phyloP scores from a whole-genome alignment of 1,140 invertebrate genomes.

The Hyles vespertilio region DNA sequence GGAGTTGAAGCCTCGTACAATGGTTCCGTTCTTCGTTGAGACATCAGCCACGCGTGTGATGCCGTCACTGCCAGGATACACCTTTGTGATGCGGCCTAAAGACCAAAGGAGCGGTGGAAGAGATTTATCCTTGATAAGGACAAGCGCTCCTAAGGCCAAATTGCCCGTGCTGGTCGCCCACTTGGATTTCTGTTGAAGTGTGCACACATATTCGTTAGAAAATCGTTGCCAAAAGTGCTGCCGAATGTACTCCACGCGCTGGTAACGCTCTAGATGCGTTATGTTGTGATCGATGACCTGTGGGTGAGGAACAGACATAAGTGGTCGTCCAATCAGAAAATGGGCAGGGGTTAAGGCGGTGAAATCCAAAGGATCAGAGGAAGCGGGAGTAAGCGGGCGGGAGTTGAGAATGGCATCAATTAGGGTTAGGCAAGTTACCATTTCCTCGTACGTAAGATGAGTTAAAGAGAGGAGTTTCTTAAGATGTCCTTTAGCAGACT shows the following conservation, averaged over 20 bases:
- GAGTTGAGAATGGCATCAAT: slow-evolving; percentile 24
- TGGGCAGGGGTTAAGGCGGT: slow-evolving; percentile 18
- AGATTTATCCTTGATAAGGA: slow-evolving; percentile 17
- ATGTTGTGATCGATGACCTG: slow-evolving; percentile 8
- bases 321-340: slow-evolving; percentile 21
- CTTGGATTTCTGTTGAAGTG: slow-evolving; percentile 24
- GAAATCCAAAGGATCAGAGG: slow-evolving; percentile 14
- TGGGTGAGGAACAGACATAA: slow-evolving; percentile 9
- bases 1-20: too few relatives aligned
- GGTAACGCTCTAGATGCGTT: slow-evolving; percentile 9
- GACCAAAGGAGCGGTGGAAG: slow-evolving; percentile 11
- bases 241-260: slow-evolving; percentile 8
- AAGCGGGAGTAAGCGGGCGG: slow-evolving; percentile 16
- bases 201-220: slow-evolving; percentile 18
- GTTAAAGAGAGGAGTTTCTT: slow-evolving; percentile 15
- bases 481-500: slow-evolving; percentile 17
- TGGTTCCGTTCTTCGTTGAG: too few relatives aligned
- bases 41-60: too few relatives aligned
- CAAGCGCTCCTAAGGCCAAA: slow-evolving; percentile 13
- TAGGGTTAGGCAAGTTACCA: slow-evolving; percentile 17
- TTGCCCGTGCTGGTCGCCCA: slow-evolving; percentile 13
- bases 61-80: too few relatives aligned
- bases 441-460: slow-evolving; percentile 22
- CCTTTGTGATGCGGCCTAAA: too few relatives aligned
- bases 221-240: slow-evolving; percentile 31